Evolutionary conservation across 2,888 invertebrate genomes (phyloP).

Genomic region (Andricus quercusramuli): DNA sequence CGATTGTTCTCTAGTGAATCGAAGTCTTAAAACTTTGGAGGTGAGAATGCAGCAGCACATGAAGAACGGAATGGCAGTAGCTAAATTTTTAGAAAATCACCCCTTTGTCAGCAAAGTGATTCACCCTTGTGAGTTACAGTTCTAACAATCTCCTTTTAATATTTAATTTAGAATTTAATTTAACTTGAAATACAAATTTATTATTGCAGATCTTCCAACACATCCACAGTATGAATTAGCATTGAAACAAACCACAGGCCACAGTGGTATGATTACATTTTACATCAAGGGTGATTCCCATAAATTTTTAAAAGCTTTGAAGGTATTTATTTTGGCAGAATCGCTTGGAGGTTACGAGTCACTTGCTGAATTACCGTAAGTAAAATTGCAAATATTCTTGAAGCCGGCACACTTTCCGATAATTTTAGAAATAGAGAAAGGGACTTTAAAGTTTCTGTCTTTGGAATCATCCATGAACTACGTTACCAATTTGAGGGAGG

Average conservation of each 20-base stretch:
- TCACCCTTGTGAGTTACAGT: constrained; percentile 85
- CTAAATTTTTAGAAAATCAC: constrained; percentile 90
- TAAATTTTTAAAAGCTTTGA: constrained; percentile 87
- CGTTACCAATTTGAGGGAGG: too few relatives aligned
- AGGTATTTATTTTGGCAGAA: constrained; percentile 93
- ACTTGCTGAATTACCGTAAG: constrained; percentile 95
- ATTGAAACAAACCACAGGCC: constrained; percentile 90
- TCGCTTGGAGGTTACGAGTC: constrained; percentile 98
- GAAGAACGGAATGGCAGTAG: constrained; percentile 88
- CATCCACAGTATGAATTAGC: constrained; percentile 93
- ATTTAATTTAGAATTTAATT: background rate
- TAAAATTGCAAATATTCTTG: constrained; percentile 60
- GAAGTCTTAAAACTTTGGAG: constrained; percentile 95
- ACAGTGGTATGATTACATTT: constrained; percentile 95
- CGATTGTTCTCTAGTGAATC: constrained; percentile 95
- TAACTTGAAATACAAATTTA: background rate
- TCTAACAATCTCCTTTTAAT: background rate
- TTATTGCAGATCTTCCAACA: constrained; percentile 84
- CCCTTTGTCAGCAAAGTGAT: constrained; percentile 88
- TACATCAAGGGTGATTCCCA: constrained; percentile 90
- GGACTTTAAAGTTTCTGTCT: too few relatives aligned
- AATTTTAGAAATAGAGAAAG: too few relatives aligned
- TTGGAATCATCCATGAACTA: too few relatives aligned
- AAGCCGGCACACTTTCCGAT: background rate
- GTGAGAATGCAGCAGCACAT: constrained; percentile 95